Evolutionary conservation across 2,888 invertebrate genomes (phyloP).

Genomic region (Agrotis exclamationis): DNA sequence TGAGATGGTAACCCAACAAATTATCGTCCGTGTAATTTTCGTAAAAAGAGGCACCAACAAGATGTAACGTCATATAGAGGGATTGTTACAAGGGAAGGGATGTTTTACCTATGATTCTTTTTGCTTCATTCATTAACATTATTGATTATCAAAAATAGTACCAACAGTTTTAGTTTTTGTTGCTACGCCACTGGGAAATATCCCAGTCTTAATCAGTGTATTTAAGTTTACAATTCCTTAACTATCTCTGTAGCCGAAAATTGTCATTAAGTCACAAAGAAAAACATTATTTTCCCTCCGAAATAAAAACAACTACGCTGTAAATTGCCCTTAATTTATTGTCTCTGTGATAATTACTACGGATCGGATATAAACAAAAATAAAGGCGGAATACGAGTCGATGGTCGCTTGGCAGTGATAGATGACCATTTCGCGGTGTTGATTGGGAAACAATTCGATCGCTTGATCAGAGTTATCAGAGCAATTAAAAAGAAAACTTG

Average conservation of each 20-base stretch:
- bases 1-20: too few relatives aligned
- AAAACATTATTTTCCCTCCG: slow-evolving; percentile 1
- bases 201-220: too few relatives aligned
- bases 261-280: background rate
- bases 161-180: too few relatives aligned
- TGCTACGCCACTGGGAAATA: too few relatives aligned
- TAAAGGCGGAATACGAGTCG: slow-evolving; percentile 39
- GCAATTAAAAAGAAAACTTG: slow-evolving; percentile 11
- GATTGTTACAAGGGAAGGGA: too few relatives aligned
- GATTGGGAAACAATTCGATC: slow-evolving; percentile 58
- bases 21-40: too few relatives aligned
- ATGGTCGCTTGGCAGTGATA: slow-evolving; percentile 56
- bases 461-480: slow-evolving; percentile 37
- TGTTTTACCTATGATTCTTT: too few relatives aligned
- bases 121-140: too few relatives aligned
- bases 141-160: too few relatives aligned
- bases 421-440: slow-evolving; percentile 44
- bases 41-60: too few relatives aligned
- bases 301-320: slow-evolving; percentile 7
- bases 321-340: slow-evolving; percentile 45
- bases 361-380: slow-evolving; percentile 38
- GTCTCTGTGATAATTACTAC: slow-evolving; percentile 45
- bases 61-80: too few relatives aligned
- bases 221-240: background rate
- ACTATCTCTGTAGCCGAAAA: background rate